A percentile compares a stretch with the other conserved stretches of the same genome.
phyloP scores from a whole-genome alignment of 2,113 vertebrate species.

The Aegithalos caudatus region DNA sequence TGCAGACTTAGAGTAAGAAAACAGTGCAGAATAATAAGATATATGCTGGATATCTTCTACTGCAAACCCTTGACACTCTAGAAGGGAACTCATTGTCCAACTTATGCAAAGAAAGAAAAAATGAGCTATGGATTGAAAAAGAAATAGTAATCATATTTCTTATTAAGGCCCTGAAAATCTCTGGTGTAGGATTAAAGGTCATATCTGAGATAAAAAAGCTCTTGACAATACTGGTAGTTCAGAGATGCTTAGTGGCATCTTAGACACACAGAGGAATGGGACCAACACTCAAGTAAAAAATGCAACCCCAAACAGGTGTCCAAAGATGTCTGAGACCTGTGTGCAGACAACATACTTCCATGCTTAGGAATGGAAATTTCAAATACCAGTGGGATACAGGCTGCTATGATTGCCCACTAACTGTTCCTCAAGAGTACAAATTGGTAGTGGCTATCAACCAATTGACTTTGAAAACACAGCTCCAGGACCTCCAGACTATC shows the following conservation, averaged over 20 bases:
- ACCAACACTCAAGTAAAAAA: not conserved
- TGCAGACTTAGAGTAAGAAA: not conserved
- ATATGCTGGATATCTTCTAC: not conserved
- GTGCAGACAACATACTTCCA: not conserved
- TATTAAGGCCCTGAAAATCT: not conserved
- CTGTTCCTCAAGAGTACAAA: not conserved
- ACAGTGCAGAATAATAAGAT: not conserved
- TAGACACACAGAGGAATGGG: not conserved
- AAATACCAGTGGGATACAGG: not conserved
- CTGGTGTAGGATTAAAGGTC: not conserved
- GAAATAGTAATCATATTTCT: not conserved
- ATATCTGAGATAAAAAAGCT: not conserved
- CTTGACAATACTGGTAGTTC: not conserved
- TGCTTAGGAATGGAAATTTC: not conserved
- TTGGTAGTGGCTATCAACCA: not conserved
- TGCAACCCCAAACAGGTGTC: not conserved
- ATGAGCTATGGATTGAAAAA: not conserved
- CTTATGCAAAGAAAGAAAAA: not conserved
- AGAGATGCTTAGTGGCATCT: not conserved
- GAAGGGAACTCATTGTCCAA: not conserved
- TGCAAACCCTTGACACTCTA: not conserved
- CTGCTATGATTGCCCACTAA: not conserved
- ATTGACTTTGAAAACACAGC: not conserved
- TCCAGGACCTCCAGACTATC: not conserved
- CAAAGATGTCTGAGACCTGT: not conserved